Evolutionary conservation across 2,888 invertebrate genomes (phyloP).

Genomic region (Aspidapion aeneum): DNA sequence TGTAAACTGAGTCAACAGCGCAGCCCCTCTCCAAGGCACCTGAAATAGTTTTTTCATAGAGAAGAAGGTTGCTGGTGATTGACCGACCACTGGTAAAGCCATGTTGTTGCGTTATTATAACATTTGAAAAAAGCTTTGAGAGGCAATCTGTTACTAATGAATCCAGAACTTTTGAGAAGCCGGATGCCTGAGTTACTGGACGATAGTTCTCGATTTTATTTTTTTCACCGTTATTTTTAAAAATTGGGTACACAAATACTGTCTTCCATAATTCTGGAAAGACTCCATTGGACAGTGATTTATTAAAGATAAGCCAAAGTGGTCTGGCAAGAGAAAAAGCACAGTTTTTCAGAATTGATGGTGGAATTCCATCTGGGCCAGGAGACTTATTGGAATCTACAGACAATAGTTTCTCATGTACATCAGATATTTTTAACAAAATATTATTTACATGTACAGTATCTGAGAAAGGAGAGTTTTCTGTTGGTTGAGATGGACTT

Average conservation of each 20-base stretch:
- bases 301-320: not conserved
- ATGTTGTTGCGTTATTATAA: not conserved
- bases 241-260: not conserved
- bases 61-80: not conserved
- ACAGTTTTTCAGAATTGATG: not conserved
- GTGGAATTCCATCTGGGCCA: not conserved
- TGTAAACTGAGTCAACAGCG: not conserved
- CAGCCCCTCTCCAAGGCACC: not conserved
- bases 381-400: not conserved
- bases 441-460: not conserved
- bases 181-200: not conserved
- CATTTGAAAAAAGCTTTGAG: not conserved
- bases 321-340: not conserved
- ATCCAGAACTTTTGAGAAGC: not conserved
- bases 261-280: not conserved
- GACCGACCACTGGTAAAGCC: not conserved
- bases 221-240: not conserved
- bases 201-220: not conserved
- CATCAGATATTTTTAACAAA: no score
- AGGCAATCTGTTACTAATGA: not conserved
- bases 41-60: not conserved
- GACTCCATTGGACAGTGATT: not conserved
- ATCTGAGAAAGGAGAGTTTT: not conserved
- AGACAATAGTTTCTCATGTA: not conserved
- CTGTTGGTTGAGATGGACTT: not conserved